Evolutionary conservation across 2,797 vertebrate genomes (phyloP), one percentile per base, ranked within the genome.

Genomic region (Lagocephalus sceleratus): DNA sequence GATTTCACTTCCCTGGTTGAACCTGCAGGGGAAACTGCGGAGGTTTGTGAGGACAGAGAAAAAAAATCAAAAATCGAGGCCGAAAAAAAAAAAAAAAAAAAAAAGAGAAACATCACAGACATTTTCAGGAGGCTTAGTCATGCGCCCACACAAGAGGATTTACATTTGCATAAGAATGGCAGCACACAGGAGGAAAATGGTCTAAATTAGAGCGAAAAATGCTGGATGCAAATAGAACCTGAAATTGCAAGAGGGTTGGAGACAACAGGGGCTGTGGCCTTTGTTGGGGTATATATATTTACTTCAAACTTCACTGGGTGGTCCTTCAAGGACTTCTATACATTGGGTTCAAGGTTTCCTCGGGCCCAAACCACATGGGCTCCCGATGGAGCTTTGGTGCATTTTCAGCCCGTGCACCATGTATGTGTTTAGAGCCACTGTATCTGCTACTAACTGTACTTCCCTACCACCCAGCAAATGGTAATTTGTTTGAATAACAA

Each of bases 101-200:
- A 29, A 19, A 46, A 23, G 29, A 38, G 6, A 10, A 6, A 52
- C 48, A 53, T 51, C 44, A 48, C 51, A 54, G 63, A 66, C 35
- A 57, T 53, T 63, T 51, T 44, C 26, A 35, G 32, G 32, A 35
- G 0, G 12, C 26, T 52, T 39, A 42, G 35, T 21, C 20, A 9
- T 47, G 47, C 20, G 56, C 55, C 53, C 45, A 57, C 25, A 53
- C 20, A 41, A 53, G 45, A 35, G 51, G 60, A 64, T 67, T 19
- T 40, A 15, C 43, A 29, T 15, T 16, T 53, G 44, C 75, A 65
- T 70, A 62, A 51, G 61, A 63, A 71, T 54, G 45, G 66, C 60
- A 25, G 42, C 43, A 23, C 44, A 11, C 38, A 38, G 17, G 40
- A 42, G 40, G 40, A 42, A 42, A 19, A 42, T 12, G 38, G 35